Evolutionary conservation across 2,888 invertebrate genomes (phyloP).

Genomic region (Copidosoma aretas): DNA sequence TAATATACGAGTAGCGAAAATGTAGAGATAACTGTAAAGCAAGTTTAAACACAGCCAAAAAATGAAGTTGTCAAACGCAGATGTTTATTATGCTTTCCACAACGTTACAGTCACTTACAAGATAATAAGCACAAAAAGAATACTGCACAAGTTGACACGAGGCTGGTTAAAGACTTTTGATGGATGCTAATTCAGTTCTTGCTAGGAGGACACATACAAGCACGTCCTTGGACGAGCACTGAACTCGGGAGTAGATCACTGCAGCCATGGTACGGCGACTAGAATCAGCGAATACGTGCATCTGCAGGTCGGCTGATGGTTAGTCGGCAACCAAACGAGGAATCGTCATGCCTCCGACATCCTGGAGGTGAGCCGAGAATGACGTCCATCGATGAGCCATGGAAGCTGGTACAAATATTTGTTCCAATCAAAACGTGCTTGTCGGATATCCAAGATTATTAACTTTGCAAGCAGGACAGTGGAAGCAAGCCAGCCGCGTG

Average conservation of each 20-base stretch:
- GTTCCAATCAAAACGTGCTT: background rate
- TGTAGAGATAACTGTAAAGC: too few species aligned
- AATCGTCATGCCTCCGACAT: background rate
- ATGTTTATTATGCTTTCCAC: too few species aligned
- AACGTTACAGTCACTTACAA: too few species aligned
- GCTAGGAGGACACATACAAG: background rate
- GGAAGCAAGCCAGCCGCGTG: conserved; percentile 2
- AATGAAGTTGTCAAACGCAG: too few species aligned
- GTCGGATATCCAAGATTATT: background rate
- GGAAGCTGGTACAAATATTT: background rate
- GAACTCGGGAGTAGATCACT: background rate
- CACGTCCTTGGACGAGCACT: background rate
- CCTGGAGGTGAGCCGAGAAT: background rate
- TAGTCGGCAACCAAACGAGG: background rate
- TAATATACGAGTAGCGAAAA: too few species aligned
- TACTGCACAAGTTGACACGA: too few species aligned
- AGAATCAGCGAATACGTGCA: background rate
- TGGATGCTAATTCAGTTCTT: background rate
- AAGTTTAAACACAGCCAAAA: too few species aligned
- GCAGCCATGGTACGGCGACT: background rate
- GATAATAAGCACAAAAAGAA: too few species aligned
- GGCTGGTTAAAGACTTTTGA: background rate
- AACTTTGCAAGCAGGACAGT: background rate
- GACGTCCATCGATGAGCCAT: background rate
- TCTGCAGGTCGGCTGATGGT: background rate